phyloP scores from a whole-genome alignment of 2,113 vertebrate genomes.

The Cygnus buccinator region DNA sequence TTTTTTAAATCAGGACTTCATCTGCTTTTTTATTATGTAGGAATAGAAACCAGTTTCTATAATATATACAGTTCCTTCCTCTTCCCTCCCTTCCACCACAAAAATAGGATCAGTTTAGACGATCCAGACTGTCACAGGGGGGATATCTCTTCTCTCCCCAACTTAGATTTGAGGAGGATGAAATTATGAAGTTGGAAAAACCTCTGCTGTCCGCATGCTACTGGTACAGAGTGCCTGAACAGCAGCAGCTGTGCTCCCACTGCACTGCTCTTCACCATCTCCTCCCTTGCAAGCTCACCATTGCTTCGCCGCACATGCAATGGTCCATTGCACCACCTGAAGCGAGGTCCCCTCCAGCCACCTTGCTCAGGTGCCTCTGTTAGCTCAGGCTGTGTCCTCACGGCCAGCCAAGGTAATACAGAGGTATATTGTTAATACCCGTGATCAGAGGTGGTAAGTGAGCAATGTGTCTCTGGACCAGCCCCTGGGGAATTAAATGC shows the following conservation, averaged over 20 bases:
- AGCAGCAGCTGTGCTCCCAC: background rate
- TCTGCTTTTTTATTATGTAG: conserved; percentile 61
- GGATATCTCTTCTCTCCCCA: conserved; percentile 13
- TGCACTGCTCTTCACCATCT: background rate
- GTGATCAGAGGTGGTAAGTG: background rate
- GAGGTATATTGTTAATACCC: background rate
- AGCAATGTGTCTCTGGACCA: conserved; percentile 16
- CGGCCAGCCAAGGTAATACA: background rate
- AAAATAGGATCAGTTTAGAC: background rate
- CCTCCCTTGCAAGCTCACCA: background rate
- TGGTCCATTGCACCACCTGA: background rate
- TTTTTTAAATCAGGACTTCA: conserved; percentile 16
- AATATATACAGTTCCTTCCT: conserved; percentile 11
- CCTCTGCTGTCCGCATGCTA: background rate
- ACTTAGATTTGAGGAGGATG: background rate
- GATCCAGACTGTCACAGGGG: background rate
- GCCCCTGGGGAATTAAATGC: background rate
- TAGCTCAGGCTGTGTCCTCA: background rate
- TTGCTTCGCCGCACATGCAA: background rate
- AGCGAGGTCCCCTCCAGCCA: background rate
- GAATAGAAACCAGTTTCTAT: conserved; percentile 60
- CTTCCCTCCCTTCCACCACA: background rate
- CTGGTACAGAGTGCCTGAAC: background rate
- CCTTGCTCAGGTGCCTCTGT: background rate
- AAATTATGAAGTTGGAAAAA: conserved; percentile 12